Base-by-base conservation (phyloP, 2,797 vertebrate species). In the Percopsis omiscomaycus region DNA sequence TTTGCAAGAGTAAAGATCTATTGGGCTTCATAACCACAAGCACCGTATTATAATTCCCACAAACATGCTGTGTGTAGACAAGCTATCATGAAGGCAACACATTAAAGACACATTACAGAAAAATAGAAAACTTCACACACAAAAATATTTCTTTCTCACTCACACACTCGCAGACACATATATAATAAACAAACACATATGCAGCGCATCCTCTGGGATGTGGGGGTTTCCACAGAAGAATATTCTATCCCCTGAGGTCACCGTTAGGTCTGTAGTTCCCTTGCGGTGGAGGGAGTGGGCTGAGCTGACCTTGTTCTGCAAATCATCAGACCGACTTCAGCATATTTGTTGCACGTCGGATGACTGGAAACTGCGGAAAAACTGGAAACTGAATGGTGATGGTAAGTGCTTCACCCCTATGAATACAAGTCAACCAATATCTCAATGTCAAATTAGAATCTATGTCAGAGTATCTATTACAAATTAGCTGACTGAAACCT, bases 241-340 rank as follows among this genome's bases (percentile, higher is more conserved):
- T 77, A 66, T 81, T 81, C 75, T 61, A 83, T 84, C 83, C 75
- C 80, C 76, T 79, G 77, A 87, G 84, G 89, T 86, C 84, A 84
- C 55, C 73, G 67, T 80, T 85, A 56, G 75, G 82, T 81, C 83
- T 80, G 71, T 78, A 79, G 79, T 82, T 79, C 78, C 74, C 56
- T 47, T 66, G 73, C 68, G 63, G 73, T 71, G 73, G 73, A 76
- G 73, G 75, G 72, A 77, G 76, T 30, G 47, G 69, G 63, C 58
- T 3, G 53, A 1, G 13, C 22, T 2, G 58, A 70, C 73, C 64
- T 66, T 66, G 22, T 66, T 59, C 65, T 69, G 69, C 81, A 74
- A 71, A 70, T 80, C 71, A 53, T 46, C 63, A 70, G 72, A 81
- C 52, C 30, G 63, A 72, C 54, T 64, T 8, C 59, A 53, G 62